Evolutionary conservation across 2,113 vertebrate species (phyloP).

Genomic region (Malurus elegans): DNA sequence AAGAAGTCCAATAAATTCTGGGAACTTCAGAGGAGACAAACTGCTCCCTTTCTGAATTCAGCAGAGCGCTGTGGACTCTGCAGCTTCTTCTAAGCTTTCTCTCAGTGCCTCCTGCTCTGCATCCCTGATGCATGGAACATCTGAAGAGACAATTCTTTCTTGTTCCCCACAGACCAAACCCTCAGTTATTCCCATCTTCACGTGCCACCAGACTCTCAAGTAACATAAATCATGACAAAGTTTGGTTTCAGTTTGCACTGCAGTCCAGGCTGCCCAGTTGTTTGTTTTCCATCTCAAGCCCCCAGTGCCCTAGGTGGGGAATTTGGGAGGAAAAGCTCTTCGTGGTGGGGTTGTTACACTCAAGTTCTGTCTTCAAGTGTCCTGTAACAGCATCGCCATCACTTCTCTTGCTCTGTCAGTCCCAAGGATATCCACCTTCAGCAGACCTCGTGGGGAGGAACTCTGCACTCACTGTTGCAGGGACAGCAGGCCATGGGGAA

Average conservation of each 20-base stretch:
- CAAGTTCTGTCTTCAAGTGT: neutral
- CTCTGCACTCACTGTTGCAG: neutral
- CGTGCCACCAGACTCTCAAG: neutral
- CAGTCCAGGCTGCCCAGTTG: neutral
- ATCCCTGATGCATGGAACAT: neutral
- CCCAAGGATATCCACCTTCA: neutral
- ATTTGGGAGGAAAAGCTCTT: neutral
- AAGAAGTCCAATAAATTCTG: neutral
- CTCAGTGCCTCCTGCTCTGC: neutral
- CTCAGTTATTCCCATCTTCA: neutral
- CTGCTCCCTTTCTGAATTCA: neutral
- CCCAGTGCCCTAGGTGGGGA: neutral
- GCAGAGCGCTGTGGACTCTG: neutral
- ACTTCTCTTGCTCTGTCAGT: neutral
- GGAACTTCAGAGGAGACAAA: neutral
- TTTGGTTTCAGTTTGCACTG: neutral
- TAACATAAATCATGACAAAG: neutral
- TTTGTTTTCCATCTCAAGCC: neutral
- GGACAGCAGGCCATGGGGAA: neutral
- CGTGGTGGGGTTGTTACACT: rapidly evolving
- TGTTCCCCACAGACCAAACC: neutral
- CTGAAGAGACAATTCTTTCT: neutral
- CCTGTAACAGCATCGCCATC: rapidly evolving
- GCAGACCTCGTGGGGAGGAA: neutral
- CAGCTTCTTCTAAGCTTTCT: neutral